phyloP scores from a whole-genome alignment of 2,797 vertebrate species.

The Sebastes cheni region DNA sequence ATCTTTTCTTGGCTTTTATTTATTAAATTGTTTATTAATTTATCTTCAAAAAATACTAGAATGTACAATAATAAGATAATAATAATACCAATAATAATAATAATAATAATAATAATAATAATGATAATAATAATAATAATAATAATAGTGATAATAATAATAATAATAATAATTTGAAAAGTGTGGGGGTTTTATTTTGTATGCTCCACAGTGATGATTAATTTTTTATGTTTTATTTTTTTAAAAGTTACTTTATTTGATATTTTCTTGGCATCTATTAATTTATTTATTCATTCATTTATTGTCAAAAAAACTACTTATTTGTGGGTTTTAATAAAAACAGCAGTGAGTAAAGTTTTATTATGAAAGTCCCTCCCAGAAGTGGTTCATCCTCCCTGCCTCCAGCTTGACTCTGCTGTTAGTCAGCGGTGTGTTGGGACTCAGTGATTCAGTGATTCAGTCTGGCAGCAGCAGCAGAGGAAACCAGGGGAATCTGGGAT shows the following conservation, averaged over 20 bases:
- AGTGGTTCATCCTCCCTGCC: neutral
- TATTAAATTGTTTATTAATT: too few species aligned
- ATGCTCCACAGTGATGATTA: neutral
- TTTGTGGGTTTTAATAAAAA: neutral
- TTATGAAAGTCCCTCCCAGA: slow-evolving; percentile 46
- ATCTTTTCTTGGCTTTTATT: neutral
- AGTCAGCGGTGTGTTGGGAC: slow-evolving; percentile 29
- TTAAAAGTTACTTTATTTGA: neutral
- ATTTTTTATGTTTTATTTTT: too few species aligned
- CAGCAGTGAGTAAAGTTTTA: slow-evolving; percentile 4
- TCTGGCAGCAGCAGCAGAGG: slow-evolving; percentile 56
- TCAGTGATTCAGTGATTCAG: slow-evolving; percentile 52
- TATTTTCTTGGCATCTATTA: neutral
- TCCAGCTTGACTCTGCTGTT: neutral
- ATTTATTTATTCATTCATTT: too few species aligned
- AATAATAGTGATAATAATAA: neutral
- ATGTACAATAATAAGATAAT: too few species aligned
- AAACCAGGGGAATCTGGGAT: slow-evolving; percentile 55
- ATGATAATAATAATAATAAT: neutral
- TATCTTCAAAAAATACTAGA: too few species aligned
- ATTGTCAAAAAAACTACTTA: too few species aligned
- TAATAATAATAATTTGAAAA: neutral
- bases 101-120: neutral
- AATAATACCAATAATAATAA: neutral
- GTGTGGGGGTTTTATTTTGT: neutral